Evolutionary conservation across 2,888 invertebrate species (phyloP), one percentile per base, ranked within the genome.

Genomic region (Athalia rosae): DNA sequence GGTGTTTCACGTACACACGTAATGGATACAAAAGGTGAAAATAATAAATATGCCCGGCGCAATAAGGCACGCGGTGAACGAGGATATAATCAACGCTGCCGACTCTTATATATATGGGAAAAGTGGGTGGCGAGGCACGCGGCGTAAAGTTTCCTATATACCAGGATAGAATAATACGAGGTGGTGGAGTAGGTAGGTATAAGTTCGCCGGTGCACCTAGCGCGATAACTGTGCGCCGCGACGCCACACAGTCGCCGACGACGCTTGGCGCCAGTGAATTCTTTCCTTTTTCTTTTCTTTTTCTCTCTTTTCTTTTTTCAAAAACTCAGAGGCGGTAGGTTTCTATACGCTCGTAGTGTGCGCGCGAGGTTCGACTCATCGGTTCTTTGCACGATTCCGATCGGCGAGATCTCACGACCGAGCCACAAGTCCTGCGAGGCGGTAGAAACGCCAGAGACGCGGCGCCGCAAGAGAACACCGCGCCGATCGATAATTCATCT

Each of bases 41-140:
- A 53, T 53, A 41, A 45, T 53, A 41, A 13, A 48, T 15, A 66
- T 13, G 6, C 11, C 67, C 15, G 8, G 50, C 28, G 67, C 50
- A 67, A 67, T 67, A 67, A 67, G 53, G 53, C 67, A 53, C 67
- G 50, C 28, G 67, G 67, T n/a, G n/a, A 67, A 67, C 53, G 67
- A 53, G 67, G 67, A 67, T 67, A 67, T 67, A 67, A 67, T 67
- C 67, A 53, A 67, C 45, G 45, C 53, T 50, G 50, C 28, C 11
- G 53, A 67, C 28, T 28, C 28, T 28, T 28, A 28, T 28, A 28
- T 28, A 28, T 28, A 28, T 28, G 28, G 67, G 45, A 53, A 67
- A 67, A 67, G 67, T 67, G 67, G 67, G 67, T 67, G 67, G 67
- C 28, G 53, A 67, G 45, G 50, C 43, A 11, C 67, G 47, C 13